phyloP scores from a whole-genome alignment of 2,888 invertebrate genomes.

The Lithodes maja region DNA sequence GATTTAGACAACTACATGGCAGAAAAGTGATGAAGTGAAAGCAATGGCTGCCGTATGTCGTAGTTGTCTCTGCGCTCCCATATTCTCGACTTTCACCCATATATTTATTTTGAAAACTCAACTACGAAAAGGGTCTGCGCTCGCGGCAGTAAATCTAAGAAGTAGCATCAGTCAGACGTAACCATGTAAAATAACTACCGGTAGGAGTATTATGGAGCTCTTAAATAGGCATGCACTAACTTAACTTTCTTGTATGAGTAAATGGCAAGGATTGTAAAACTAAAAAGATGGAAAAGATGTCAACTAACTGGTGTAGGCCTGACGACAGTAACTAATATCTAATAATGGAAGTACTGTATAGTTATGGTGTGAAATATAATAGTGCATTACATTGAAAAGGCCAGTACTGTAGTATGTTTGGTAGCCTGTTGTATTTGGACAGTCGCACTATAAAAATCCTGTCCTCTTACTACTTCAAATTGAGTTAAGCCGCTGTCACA shows the following conservation, averaged over 20 bases:
- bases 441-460: no score
- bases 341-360: background rate
- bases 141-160: slow-evolving; percentile 44
- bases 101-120: slow-evolving; percentile 25
- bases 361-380: background rate
- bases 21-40: no score
- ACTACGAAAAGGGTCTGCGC: slow-evolving; percentile 48
- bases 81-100: no score
- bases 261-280: slow-evolving; percentile 3
- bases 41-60: no score
- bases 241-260: slow-evolving; percentile 45
- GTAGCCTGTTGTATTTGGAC: no score
- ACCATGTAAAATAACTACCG: slow-evolving; percentile 59
- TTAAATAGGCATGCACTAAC: slow-evolving; percentile 63
- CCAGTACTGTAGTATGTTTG: no score
- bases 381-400: no score
- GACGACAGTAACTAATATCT: background rate
- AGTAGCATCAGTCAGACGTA: slow-evolving; percentile 53
- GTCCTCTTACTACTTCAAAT: no score
- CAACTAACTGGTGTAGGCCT: background rate
- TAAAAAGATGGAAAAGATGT: background rate
- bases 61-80: no score
- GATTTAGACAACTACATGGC: no score
- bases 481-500: no score
- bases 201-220: slow-evolving; percentile 50